Evolutionary conservation across 2,113 vertebrate genomes (phyloP), one percentile per base, ranked within the genome.

Genomic region (Nannospalax galili): DNA sequence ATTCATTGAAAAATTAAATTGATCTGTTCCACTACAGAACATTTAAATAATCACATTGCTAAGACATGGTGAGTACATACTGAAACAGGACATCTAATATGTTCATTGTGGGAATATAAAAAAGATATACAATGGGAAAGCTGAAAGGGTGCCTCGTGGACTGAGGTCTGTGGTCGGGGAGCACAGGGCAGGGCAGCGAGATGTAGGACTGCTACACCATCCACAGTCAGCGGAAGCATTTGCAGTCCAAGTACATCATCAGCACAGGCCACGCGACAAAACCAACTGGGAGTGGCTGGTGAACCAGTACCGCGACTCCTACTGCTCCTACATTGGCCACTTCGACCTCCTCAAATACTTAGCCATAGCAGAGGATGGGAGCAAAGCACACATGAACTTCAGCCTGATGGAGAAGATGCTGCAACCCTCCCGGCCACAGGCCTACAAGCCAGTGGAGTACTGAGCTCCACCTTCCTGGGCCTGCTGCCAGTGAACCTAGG

Each of bases 351-450:
- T 99, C 97, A 99, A 99, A 98, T 99, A 99, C 98, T 99, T 99
- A 96, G 99, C 99, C 67, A 98, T 99, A 7, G 99, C 99, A 3
- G 99, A 99, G 99, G 99, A 99, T 32, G 99, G 99, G 98, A 99
- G 99, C 98, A 99, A 99, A 96, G 99, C 99, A 0, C 99, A 99
- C 0, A 99, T 99, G 74, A 99, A 99, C 95, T 99, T 99, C 98
- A 99, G 99, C 97, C 97, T 99, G 58, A 99, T 99, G 99, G 99
- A 99, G 98, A 99, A 99, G 98, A 99, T 99, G 99, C 99, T 99
- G 97, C 99, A 99, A 96, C 99, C 99, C 0, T 99, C 99, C 91
- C 99, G 99, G 8, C 99, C 99, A 0, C 99, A 99, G 0, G 98
- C 99, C 62, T 99, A 99, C 98, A 99, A 99, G 97, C 99, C 99